phyloP scores from a whole-genome alignment of 1,140 invertebrate species.

The Lordiphosa clarofinis region DNA sequence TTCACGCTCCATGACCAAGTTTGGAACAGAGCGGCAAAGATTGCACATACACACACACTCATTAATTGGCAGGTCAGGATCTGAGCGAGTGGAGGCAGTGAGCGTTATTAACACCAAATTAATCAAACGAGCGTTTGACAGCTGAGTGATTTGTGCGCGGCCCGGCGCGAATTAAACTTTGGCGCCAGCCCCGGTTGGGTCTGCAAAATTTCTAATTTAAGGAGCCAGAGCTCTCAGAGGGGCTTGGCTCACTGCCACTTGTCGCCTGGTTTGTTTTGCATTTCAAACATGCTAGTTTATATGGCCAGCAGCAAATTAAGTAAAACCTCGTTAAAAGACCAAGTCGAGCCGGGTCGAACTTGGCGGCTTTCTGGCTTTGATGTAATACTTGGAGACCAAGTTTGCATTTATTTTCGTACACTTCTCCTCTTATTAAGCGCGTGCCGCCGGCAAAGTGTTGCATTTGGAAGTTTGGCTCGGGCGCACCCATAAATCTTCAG shows the following conservation, averaged over 20 bases:
- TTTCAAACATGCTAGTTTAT: conserved; percentile 29
- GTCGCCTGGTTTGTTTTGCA: conserved; percentile 11
- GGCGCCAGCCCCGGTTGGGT: conserved; percentile 45
- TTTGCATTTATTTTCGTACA: conserved; percentile 14
- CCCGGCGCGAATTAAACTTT: conserved; percentile 42
- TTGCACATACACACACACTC: conserved; percentile 18
- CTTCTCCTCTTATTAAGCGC: conserved; percentile 45
- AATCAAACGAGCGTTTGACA: conserved; percentile 73
- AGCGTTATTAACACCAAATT: conserved; percentile 72
- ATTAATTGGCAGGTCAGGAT: conserved; percentile 46
- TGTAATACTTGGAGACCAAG: conserved; percentile 22
- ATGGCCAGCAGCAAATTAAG: conserved; percentile 16
- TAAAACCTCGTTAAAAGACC: conserved; percentile 60
- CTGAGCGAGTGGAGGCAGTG: conserved; percentile 24
- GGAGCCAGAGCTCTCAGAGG: conserved; percentile 2
- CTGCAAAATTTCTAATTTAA: conserved; percentile 27
- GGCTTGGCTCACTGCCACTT: conserved; percentile 58
- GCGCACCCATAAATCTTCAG: conserved; percentile 64
- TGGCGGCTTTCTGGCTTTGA: conserved; percentile 54
- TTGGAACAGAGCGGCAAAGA: conserved; percentile 26
- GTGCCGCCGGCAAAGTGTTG: conserved; percentile 46
- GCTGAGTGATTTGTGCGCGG: conserved; percentile 65
- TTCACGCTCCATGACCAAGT: conserved; percentile 69
- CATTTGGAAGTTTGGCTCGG: conserved; percentile 30
- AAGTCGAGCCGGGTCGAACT: conserved; percentile 31